Conservation (phyloP, 2,888 invertebrate species). For the Trypoxylon attenuatum region DNA sequence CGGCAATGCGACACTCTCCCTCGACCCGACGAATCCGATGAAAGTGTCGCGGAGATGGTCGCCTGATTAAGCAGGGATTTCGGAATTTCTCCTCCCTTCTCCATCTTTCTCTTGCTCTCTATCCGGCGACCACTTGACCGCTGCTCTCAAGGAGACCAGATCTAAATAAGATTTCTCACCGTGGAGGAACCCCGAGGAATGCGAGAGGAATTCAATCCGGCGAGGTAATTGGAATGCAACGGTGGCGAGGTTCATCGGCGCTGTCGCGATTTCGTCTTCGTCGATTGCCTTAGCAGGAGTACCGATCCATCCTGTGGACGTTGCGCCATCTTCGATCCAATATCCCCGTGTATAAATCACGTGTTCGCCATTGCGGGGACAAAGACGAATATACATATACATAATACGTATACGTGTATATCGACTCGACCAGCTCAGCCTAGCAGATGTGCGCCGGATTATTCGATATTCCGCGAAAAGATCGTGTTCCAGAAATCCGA, state of each 20-base stretch:
- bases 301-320: conserved; percentile 57
- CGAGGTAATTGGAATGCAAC: neutral
- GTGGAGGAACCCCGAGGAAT: neutral
- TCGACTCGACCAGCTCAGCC: conserved; percentile 42
- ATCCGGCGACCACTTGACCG: no score
- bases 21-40: neutral
- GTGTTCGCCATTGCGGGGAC: conserved; percentile 57
- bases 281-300: conserved; percentile 40
- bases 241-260: conserved; percentile 8
- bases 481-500: conserved; percentile 21
- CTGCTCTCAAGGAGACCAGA: no score
- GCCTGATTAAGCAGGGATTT: no score
- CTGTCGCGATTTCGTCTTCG: conserved; percentile 28
- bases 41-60: no score
- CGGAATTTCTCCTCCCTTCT: no score
- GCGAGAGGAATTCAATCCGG: neutral
- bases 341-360: conserved; percentile 63
- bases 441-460: conserved; percentile 52
- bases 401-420: no score
- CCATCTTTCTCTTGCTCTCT: no score
- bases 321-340: conserved; percentile 63
- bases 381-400: conserved; percentile 64
- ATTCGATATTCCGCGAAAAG: conserved; percentile 45
- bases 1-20: neutral
- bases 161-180: neutral